A percentile compares a stretch with the other conserved stretches of the same genome.
phyloP scores from a whole-genome alignment of 2,888 invertebrate species.

The Temnothorax rugatulus region DNA sequence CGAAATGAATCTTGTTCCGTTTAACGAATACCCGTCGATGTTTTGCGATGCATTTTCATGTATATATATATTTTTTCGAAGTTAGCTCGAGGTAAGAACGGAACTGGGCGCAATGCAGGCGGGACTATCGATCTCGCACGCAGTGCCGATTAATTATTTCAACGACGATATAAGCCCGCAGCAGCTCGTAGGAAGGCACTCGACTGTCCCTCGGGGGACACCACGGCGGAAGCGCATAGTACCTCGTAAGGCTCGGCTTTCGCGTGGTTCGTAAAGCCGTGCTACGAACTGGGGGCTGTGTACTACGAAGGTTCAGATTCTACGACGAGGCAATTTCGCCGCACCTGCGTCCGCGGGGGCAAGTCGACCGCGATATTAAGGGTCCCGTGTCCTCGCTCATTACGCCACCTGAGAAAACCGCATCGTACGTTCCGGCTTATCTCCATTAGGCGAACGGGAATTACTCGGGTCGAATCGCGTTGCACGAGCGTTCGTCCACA shows the following conservation, averaged over 20 bases:
- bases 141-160: conserved; percentile 72
- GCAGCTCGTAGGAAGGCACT: conserved; percentile 53
- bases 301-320: conserved; percentile 70
- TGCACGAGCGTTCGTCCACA: conserved; percentile 43
- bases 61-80: background rate
- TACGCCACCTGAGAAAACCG: conserved; percentile 77
- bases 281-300: conserved; percentile 7
- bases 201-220: conserved; percentile 67
- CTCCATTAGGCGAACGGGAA: conserved; percentile 76
- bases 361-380: conserved; percentile 74
- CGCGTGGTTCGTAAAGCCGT: conserved; percentile 67
- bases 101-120: background rate
- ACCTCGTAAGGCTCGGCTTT: conserved; percentile 57
- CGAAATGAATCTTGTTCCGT: background rate
- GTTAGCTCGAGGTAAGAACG: background rate
- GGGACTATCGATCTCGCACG: conserved; percentile 44
- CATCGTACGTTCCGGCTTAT: conserved; percentile 77
- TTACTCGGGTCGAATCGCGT: conserved; percentile 65
- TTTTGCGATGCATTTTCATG: background rate
- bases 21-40: background rate
- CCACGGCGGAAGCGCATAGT: conserved; percentile 35
- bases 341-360: conserved; percentile 72
- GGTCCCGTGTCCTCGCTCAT: conserved; percentile 75
- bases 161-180: conserved; percentile 59
- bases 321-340: conserved; percentile 69